phyloP scores from a whole-genome alignment of 2,888 invertebrate species.

The Elegia similella region DNA sequence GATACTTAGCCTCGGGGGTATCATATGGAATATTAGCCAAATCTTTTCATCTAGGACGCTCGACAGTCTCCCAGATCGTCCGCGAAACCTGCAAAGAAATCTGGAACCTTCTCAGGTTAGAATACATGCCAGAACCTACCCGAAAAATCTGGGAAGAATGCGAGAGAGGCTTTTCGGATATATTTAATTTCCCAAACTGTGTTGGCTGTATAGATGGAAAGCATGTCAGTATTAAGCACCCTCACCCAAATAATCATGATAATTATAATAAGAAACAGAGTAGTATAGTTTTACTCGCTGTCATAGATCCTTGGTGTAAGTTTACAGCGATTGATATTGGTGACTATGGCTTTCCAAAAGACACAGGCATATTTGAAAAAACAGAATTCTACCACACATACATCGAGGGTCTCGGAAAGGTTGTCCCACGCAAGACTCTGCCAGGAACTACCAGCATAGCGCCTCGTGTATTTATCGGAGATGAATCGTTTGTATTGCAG shows the following conservation, averaged over 20 bases:
- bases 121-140: not conserved
- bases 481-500: not conserved
- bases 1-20: not conserved
- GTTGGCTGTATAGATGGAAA: not conserved
- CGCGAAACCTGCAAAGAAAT: not conserved
- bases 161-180: not conserved
- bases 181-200: not conserved
- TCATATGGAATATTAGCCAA: not conserved
- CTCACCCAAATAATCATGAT: not conserved
- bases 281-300: not conserved
- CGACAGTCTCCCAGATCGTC: not conserved
- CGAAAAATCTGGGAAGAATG: not conserved
- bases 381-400: not conserved
- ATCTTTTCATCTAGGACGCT: not conserved
- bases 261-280: not conserved
- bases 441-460: not conserved
- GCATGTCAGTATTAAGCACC: not conserved
- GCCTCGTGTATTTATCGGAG: not conserved
- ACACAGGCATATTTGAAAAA: not conserved
- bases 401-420: not conserved
- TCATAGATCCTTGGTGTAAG: not conserved
- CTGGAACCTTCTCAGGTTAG: not conserved
- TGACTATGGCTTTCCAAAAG: not conserved
- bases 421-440: not conserved
- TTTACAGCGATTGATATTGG: not conserved